These are phyloP conservation scores for Lasiurus cinereus DNA, from an alignment of 2,113 vertebrate genomes.

Conservation along the genomic window DNA sequence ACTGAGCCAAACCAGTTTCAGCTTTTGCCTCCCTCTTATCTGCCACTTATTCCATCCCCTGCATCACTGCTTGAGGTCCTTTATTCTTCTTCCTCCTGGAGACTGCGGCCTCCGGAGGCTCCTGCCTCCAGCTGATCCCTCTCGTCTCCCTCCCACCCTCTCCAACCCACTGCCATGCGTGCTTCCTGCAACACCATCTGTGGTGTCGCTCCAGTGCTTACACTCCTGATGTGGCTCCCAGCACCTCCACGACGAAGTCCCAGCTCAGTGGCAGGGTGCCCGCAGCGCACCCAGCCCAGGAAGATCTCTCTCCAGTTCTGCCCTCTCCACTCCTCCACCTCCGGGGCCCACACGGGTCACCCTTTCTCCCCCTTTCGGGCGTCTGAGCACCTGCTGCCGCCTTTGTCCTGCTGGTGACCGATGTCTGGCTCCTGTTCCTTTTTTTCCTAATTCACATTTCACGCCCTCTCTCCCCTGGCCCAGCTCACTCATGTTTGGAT, in stretches of 20 bases:
- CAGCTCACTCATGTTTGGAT: background rate
- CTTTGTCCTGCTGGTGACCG: background rate
- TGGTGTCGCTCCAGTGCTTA: background rate
- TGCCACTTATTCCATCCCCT: background rate
- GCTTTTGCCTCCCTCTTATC: background rate
- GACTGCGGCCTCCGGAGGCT: background rate
- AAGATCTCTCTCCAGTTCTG: background rate
- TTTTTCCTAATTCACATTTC: background rate
- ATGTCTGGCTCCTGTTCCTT: background rate
- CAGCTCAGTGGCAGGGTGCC: background rate
- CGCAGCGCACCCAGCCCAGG: background rate
- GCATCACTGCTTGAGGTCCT: background rate
- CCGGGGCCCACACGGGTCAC: background rate
- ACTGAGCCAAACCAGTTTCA: too few relatives aligned
- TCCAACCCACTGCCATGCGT: background rate
- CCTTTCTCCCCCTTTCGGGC: background rate
- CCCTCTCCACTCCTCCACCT: background rate
- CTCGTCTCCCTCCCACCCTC: background rate
- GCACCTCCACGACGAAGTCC: background rate
- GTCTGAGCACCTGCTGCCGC: background rate
- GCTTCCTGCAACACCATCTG: background rate
- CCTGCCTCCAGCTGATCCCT: background rate
- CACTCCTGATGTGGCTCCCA: background rate
- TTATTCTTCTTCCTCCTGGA: background rate
- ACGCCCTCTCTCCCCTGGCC: background rate